These are phyloP conservation scores for Leguminivora glycinivorella DNA, from an alignment of 1,140 invertebrate species.

Conservation along the genomic window DNA sequence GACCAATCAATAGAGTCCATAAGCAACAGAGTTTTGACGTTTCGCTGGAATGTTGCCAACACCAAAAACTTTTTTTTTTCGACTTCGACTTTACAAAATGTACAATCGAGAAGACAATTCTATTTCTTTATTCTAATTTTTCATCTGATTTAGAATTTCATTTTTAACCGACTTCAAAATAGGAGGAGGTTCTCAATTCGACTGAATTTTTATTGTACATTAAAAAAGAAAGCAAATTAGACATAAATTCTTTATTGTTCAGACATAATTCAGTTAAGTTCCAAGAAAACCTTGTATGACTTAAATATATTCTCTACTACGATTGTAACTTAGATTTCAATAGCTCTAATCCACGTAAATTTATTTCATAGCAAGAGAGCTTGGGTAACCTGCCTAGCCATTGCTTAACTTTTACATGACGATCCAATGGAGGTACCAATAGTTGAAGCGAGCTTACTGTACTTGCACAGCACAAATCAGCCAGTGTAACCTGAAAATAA, in stretches of 20 bases:
- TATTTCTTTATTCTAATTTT: not conserved
- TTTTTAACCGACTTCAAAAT: too few species aligned
- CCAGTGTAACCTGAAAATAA: constrained; percentile 55
- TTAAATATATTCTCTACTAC: not conserved
- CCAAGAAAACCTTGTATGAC: not conserved
- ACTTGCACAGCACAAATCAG: constrained; percentile 54
- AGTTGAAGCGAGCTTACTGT: constrained; percentile 53
- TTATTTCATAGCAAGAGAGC: constrained; percentile 56
- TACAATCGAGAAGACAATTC: constrained; percentile 6
- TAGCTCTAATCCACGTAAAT: constrained; percentile 47
- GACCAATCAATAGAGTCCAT: constrained; percentile 78
- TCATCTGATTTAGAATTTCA: too few species aligned
- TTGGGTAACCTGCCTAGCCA: constrained; percentile 54
- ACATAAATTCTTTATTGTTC: too few species aligned
- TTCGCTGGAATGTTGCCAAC: constrained; percentile 30
- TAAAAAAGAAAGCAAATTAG: too few species aligned
- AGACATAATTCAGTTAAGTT: too few species aligned
- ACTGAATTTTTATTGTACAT: too few species aligned
- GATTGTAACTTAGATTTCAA: constrained; percentile 31
- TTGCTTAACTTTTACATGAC: constrained; percentile 42
- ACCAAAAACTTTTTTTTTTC: not conserved
- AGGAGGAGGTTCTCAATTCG: too few species aligned
- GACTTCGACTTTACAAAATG: not conserved
- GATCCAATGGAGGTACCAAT: constrained; percentile 43
- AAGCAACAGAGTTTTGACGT: constrained; percentile 57